Base-by-base conservation (phyloP, 2,113 vertebrate species). In the Oryctolagus cuniculus region DNA sequence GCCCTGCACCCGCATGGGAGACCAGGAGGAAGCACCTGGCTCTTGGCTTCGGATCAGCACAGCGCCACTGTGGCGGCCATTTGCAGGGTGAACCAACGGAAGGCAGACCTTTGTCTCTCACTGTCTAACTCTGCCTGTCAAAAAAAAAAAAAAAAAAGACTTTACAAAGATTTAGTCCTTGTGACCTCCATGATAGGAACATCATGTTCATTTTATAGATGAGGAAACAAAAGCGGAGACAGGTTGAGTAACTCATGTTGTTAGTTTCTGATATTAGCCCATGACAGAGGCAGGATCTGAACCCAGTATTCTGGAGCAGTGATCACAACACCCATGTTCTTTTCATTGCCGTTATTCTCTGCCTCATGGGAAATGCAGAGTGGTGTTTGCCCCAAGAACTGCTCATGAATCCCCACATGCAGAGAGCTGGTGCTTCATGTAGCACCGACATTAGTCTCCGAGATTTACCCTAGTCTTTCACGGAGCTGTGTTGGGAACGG, bases 331-430 rank as follows among this genome's bases (percentile, higher is more conserved):
- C 55, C 70, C 38, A 15, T 0, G 0, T 3, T 49, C 21, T 24
- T 31, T 22, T 93, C 82, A 78, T 12, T 16, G 19, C 10, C 24
- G 8, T 29, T 61, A 0, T 55, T 78, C 83, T 85, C 55, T 74
- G 53, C 90, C 22, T 24, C 11, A 0, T 31, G 96, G 44, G 91
- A 98, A 58, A 90, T 97, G 82, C 91, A 79, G 93, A 95, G 96
- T 96, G 36, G 80, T 69, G 16, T 72, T 90, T n/a, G 92, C 19
- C 95, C 66, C 61, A 0, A n/a, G 96, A 92, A 84, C 95, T 97
- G 90, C 93, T 96, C 19, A 3, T 51, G 95, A 97, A 90, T 80
- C 58, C 83, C 38, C 95, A 86, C 93, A 90, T 84, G 94, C 83
- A 36, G 82, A 97, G 85, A 87, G 10, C 90, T 51, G 89, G 87